phyloP scores from a whole-genome alignment of 1,140 invertebrate species.

The Sipha flava region DNA sequence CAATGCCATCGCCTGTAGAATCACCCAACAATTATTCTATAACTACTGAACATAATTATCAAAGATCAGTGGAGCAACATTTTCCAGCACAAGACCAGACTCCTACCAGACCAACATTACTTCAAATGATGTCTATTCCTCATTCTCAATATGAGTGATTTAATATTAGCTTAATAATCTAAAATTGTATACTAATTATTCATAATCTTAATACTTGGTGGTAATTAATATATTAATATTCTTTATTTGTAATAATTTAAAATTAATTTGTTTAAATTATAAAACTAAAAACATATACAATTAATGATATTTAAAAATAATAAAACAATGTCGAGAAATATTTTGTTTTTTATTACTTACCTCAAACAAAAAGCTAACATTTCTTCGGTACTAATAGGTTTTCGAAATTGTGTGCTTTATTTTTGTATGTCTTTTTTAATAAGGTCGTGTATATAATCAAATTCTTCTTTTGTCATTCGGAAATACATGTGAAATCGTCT shows the following conservation, averaged over 20 bases:
- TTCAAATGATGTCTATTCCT: neutral
- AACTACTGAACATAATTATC: neutral
- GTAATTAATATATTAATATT: neutral
- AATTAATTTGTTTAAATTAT: too few relatives aligned
- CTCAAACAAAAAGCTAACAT: constrained; percentile 19
- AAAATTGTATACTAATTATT: neutral
- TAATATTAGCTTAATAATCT: constrained; percentile 1
- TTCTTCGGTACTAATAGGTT: constrained; percentile 23
- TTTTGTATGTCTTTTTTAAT: neutral
- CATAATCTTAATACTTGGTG: neutral
- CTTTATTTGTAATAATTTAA: constrained; percentile 1
- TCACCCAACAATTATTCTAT: neutral
- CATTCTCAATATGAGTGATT: neutral
- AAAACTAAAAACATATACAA: too few relatives aligned
- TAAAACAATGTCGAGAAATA: neutral
- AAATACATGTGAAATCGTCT: constrained; percentile 9
- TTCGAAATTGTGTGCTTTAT: neutral
- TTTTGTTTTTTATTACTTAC: constrained; percentile 23
- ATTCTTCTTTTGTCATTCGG: neutral
- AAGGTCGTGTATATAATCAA: neutral
- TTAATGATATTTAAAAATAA: neutral
- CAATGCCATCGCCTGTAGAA: neutral
- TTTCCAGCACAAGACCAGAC: neutral
- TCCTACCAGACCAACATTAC: neutral
- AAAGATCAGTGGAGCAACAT: neutral